Evolutionary conservation across 1,140 invertebrate species (phyloP), one percentile per base, ranked within the genome.

Genomic region (Orius insidiosus): DNA sequence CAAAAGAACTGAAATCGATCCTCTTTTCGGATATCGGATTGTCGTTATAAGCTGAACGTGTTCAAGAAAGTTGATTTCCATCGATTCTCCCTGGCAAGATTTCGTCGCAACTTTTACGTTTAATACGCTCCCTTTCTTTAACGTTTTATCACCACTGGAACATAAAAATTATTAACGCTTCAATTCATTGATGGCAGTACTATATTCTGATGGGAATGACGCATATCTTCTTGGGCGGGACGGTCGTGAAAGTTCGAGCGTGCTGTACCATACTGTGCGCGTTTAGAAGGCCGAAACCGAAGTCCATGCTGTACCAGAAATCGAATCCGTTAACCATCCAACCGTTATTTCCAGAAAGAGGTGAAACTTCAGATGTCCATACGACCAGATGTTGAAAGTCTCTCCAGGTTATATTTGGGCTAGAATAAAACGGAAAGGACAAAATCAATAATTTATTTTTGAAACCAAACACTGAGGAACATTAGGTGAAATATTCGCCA

Each of bases 221-320:
- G 57, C 81, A 87, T 19, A 72, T 67, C 34, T 54, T 55, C 58
- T 81, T 78, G 41, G 72, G 61, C 1, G 88, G 85, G 2, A 93
- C 85, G 7, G 59, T 77, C 0, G 68, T 78, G 87, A 88, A 95
- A 54, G 76, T 75, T 13, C 68, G 56, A 10, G 86, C 81, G 3
- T 76, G 62, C 37, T 66, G 63, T 4, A 92, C 85, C 55, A 94
- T 68, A 3, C 70, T 68, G 45, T 73, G 74, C 3, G 85, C 87
- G 63, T 95, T 88, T 70, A 96, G 77, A 31, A 96, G 64, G 5
- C 90, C 90, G 62, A 90, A 96, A 5, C 90, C 89, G 61, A 90
- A 92, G 54, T 79, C 69, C 1, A 77, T 67, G 58, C 80, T 81
- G 60, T 77, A 82, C 62, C 71, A 73, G 32, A 84, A 82, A 24